Percentiles rank a stretch among this genome's conserved stretches.
Evolutionary conservation across 2,113 vertebrate genomes (phyloP).

Genomic region (Myrmecophaga tridactyla): DNA sequence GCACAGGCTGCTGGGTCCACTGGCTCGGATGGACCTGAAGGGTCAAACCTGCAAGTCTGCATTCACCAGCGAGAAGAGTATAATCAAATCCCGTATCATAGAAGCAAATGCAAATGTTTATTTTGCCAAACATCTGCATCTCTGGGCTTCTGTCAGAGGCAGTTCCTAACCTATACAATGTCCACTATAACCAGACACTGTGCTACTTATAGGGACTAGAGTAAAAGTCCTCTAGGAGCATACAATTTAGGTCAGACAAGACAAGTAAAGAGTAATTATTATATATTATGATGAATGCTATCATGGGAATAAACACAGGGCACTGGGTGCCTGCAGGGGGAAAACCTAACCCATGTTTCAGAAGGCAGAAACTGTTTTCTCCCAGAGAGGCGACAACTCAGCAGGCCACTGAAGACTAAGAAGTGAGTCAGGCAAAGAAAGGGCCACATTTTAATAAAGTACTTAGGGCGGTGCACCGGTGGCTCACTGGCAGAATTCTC

Average conservation of each 20-base stretch:
- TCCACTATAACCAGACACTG: neutral
- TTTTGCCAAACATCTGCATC: neutral
- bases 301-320: neutral
- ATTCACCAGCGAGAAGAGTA: neutral
- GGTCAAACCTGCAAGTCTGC: neutral
- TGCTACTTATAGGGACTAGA: neutral
- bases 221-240: neutral
- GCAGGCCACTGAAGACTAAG: neutral
- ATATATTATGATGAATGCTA: neutral
- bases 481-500: too few relatives aligned
- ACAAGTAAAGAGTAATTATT: neutral
- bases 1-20: neutral
- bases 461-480: too few relatives aligned
- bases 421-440: neutral
- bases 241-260: neutral
- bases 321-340: neutral
- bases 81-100: neutral
- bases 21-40: neutral
- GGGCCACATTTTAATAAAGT: neutral
- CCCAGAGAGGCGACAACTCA: neutral
- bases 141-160: neutral
- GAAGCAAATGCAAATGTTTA: neutral
- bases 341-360: neutral
- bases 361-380: neutral
- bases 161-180: too few relatives aligned